Evolutionary conservation across 2,113 vertebrate species (phyloP).

Genomic region (Cephalopholis sonnerati): DNA sequence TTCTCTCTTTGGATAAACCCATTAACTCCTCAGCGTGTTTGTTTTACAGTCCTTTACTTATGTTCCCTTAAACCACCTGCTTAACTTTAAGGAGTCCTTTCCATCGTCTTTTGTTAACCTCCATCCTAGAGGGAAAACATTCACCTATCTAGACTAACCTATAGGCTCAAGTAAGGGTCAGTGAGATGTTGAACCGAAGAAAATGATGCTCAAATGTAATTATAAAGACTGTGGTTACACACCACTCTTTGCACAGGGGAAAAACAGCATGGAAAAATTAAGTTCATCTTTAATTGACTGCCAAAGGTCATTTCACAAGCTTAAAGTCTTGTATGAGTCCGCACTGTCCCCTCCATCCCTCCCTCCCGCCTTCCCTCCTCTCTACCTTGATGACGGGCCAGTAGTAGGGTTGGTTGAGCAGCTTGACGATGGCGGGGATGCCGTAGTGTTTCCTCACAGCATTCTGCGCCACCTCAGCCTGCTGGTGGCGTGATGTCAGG

Average conservation of each 20-base stretch:
- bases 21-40: neutral
- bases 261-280: too few relatives aligned
- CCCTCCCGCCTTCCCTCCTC: neutral
- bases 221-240: neutral
- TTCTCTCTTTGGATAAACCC: constrained; percentile 2
- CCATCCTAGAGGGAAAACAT: neutral
- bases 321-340: neutral
- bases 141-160: neutral
- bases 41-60: neutral
- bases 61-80: neutral
- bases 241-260: neutral
- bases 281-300: neutral
- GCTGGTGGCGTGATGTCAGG: constrained; percentile 94
- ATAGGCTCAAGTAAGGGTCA: neutral
- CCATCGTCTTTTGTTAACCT: neutral
- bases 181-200: neutral
- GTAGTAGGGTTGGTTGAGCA: constrained; percentile 94
- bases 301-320: neutral
- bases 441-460: constrained; percentile 93
- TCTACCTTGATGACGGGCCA: constrained; percentile 97
- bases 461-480: constrained; percentile 93
- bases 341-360: neutral
- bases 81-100: neutral
- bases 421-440: constrained; percentile 93
- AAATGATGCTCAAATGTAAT: neutral